These are phyloP conservation scores for Thera obeliscata DNA, from an alignment of 2,888 invertebrate species.

Conservation along the genomic window DNA sequence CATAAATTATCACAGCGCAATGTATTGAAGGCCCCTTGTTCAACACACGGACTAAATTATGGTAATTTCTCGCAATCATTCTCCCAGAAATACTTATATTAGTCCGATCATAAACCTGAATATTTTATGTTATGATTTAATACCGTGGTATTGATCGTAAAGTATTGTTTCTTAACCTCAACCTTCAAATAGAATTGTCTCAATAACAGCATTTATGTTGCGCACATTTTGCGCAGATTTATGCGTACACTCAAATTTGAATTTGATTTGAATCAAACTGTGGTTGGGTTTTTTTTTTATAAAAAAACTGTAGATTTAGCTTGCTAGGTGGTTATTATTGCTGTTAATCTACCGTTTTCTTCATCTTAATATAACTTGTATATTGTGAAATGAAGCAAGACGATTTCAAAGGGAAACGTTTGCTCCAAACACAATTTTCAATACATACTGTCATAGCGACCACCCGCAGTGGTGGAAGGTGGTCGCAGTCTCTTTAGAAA, in stretches of 20 bases:
- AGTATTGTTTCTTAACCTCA: background rate
- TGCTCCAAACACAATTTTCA: conserved; percentile 34
- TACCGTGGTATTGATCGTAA: background rate
- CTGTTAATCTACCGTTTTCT: too few relatives aligned
- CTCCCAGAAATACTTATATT: conserved; percentile 25
- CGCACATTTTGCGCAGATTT: conserved; percentile 34
- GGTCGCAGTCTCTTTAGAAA: conserved; percentile 35
- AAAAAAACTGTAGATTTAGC: too few relatives aligned
- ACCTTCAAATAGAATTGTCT: conserved; percentile 25
- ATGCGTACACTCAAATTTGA: too few relatives aligned
- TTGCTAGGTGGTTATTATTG: too few relatives aligned
- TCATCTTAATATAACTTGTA: too few relatives aligned
- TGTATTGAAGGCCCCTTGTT: conserved; percentile 30
- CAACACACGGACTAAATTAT: conserved; percentile 30
- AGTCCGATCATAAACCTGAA: conserved; percentile 5
- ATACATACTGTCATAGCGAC: conserved; percentile 37
- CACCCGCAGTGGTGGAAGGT: conserved; percentile 35
- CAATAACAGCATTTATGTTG: conserved; percentile 14
- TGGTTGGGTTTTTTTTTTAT: too few relatives aligned
- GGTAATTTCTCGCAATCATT: conserved; percentile 27
- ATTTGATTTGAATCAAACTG: too few relatives aligned
- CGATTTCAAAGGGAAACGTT: conserved; percentile 29
- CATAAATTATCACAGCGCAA: conserved; percentile 19
- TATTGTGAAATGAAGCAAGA: conserved; percentile 21
- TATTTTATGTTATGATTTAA: background rate